These are phyloP conservation scores for Discoglossus pictus DNA, from an alignment of 2,797 vertebrate genomes.

Conservation along the genomic window DNA sequence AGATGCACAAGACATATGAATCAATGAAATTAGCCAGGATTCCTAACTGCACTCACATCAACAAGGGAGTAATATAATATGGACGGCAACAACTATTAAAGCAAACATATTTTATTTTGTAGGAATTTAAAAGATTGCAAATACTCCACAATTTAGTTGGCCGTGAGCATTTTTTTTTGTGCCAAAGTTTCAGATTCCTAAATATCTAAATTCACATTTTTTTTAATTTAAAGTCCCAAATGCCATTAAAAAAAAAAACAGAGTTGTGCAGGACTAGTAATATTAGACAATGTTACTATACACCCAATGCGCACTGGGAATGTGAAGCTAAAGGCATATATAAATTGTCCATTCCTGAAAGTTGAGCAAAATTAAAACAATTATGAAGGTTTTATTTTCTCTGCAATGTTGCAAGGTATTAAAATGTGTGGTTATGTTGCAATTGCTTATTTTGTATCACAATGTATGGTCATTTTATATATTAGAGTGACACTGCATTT, in stretches of 20 bases:
- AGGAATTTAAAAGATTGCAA: neutral
- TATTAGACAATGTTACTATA: no score
- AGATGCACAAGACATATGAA: constrained; percentile 29
- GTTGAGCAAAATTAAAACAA: no score
- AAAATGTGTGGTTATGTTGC: no score
- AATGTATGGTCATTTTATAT: no score
- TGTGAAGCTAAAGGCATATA: constrained; percentile 5
- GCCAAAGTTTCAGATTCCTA: neutral
- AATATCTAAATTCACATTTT: constrained; percentile 2
- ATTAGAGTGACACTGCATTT: no score
- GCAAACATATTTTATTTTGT: neutral
- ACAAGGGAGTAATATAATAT: neutral
- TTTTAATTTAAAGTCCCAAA: neutral
- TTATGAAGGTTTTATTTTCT: no score
- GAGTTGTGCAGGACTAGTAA: no score
- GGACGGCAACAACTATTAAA: constrained; percentile 5
- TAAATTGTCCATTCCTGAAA: no score
- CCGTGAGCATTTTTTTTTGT: neutral
- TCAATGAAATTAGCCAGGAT: constrained; percentile 6
- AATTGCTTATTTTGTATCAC: no score
- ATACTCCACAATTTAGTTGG: neutral
- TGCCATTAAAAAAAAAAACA: neutral
- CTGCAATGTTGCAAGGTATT: no score
- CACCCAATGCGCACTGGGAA: neutral
- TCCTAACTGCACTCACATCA: constrained; percentile 3